Percentiles rank a stretch among this genome's conserved stretches.
Conservation (phyloP, 2,888 invertebrate species). For the Drosophila koepferae region DNA sequence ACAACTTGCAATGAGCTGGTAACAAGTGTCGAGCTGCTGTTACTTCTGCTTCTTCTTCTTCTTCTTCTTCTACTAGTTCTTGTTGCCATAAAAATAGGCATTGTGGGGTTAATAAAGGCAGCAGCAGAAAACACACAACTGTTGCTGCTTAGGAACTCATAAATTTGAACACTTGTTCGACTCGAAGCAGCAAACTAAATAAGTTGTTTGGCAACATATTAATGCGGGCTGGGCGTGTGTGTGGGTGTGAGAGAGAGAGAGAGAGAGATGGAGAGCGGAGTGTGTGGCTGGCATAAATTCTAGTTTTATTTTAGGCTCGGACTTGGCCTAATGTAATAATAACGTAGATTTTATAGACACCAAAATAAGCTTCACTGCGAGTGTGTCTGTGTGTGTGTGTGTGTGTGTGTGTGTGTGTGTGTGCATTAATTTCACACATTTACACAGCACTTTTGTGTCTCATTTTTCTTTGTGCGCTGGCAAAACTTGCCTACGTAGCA, state of each 20-base stretch:
- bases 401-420: slow-evolving; percentile 34
- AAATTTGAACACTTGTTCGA: slow-evolving; percentile 62
- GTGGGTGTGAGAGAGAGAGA: slow-evolving; percentile 1
- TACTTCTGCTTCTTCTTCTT: neutral
- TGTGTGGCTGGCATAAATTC: slow-evolving; percentile 53
- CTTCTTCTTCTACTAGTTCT: neutral
- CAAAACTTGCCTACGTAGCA: slow-evolving; percentile 50
- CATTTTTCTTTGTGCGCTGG: slow-evolving; percentile 50
- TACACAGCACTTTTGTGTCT: slow-evolving; percentile 72
- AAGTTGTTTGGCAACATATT: slow-evolving; percentile 44
- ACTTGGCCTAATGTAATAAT: slow-evolving; percentile 69
- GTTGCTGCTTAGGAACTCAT: slow-evolving; percentile 56
- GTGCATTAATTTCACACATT: slow-evolving; percentile 74
- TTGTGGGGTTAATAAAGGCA: slow-evolving; percentile 50
- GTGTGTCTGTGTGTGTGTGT: slow-evolving; percentile 10
- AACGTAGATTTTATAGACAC: slow-evolving; percentile 68
- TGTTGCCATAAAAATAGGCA: slow-evolving; percentile 28
- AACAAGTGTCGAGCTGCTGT: slow-evolving; percentile 49
- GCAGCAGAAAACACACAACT: slow-evolving; percentile 27
- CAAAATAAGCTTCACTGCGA: slow-evolving; percentile 25
- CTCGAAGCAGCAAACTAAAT: slow-evolving; percentile 45
- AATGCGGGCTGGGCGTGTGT: neutral
- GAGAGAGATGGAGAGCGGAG: neutral
- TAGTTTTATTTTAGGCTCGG: slow-evolving; percentile 47
- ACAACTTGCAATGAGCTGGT: slow-evolving; percentile 49